These are phyloP conservation scores for Lophius piscatorius DNA, from an alignment of 2,113 vertebrate genomes.

Conservation along the genomic window DNA sequence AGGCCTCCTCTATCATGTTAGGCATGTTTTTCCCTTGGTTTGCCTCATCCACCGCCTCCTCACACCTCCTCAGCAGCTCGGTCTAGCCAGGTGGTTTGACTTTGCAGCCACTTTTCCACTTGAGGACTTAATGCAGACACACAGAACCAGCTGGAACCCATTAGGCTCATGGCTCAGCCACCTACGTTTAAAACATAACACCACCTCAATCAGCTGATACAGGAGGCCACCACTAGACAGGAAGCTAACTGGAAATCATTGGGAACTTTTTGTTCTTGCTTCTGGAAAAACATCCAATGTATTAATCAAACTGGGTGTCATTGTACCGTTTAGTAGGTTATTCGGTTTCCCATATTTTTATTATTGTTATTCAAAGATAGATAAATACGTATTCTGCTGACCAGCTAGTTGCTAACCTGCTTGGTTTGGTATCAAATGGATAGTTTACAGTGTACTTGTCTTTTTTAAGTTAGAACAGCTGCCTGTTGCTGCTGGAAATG, in stretches of 20 bases:
- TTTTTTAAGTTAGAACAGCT: too few species aligned
- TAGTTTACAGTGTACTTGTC: too few species aligned
- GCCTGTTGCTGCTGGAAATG: too few species aligned
- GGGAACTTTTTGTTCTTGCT: conserved; percentile 6
- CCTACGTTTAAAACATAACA: conserved; percentile 71
- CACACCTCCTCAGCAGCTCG: conserved; percentile 87
- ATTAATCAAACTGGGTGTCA: conserved; percentile 1
- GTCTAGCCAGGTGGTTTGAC: conserved; percentile 93
- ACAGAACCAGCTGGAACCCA: conserved; percentile 88
- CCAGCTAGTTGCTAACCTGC: too few species aligned
- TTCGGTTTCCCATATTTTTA: too few species aligned
- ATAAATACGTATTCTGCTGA: too few species aligned
- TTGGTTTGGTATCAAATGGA: too few species aligned
- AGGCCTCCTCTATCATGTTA: not conserved
- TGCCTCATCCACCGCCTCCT: conserved; percentile 58
- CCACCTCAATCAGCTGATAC: conserved; percentile 79
- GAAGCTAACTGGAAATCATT: conserved; percentile 23
- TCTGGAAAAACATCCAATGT: conserved; percentile 15
- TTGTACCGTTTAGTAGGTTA: not conserved
- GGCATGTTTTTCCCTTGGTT: conserved; percentile 7
- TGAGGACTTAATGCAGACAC: conserved; percentile 91
- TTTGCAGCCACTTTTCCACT: conserved; percentile 97
- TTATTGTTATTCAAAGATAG: too few species aligned
- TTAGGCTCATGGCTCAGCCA: conserved; percentile 78
- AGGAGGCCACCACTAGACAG: conserved; percentile 44